These are phyloP conservation scores for Corythornis cristatus DNA, from an alignment of 2,113 vertebrate species.

Conservation along the genomic window DNA sequence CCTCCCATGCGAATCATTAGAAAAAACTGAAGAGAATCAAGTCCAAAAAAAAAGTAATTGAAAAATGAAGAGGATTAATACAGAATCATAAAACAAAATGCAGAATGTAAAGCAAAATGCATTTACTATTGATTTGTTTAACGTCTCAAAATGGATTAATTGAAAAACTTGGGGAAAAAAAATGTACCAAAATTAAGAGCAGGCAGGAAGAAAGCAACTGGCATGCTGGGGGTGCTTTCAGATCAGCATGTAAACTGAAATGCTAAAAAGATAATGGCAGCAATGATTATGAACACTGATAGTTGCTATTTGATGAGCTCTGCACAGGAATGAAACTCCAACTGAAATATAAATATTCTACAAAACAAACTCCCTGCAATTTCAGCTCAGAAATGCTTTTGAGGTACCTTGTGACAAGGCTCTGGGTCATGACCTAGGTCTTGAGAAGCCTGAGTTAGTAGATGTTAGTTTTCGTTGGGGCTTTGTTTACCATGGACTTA, in stretches of 20 bases:
- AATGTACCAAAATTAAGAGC: background rate
- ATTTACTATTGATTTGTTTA: background rate
- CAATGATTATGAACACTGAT: background rate
- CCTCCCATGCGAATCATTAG: background rate
- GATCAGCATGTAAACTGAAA: background rate
- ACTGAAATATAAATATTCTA: background rate
- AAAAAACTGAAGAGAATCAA: background rate
- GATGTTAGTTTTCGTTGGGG: slow-evolving; percentile 74
- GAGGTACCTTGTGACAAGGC: slow-evolving; percentile 63
- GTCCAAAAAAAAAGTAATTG: background rate
- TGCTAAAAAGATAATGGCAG: background rate
- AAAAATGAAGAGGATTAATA: background rate
- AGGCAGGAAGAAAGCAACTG: background rate
- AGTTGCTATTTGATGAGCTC: background rate
- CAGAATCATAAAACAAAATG: background rate
- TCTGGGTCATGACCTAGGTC: slow-evolving; percentile 66
- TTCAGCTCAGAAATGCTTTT: slow-evolving; percentile 57
- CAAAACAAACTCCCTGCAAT: slow-evolving; percentile 17
- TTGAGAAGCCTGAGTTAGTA: slow-evolving; percentile 74
- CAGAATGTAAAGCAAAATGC: background rate
- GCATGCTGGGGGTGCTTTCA: background rate
- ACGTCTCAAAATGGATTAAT: background rate
- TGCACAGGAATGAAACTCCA: background rate
- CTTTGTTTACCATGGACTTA: slow-evolving; percentile 78
- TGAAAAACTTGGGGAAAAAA: background rate